Evolutionary conservation across 2,797 vertebrate genomes (phyloP), one percentile per base, ranked within the genome.

Genomic region (Distichodus sexfasciatus): DNA sequence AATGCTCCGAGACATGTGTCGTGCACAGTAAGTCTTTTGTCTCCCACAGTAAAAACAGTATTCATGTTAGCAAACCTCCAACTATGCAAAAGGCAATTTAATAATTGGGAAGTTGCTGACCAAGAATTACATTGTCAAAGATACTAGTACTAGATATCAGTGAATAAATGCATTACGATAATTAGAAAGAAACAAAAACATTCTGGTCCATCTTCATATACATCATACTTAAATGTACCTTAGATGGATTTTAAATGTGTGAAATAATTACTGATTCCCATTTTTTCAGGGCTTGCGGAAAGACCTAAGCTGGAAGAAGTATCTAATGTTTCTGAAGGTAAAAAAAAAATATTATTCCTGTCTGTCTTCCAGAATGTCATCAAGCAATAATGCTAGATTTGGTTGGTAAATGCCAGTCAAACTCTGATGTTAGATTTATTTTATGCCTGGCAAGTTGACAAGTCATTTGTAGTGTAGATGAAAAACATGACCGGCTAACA

Each of bases 1-100:
- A 91, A 73, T 91, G 90, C 80, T 81, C 88, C 19, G 74, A 35
- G 67, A 81, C 75, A 7, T 92, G 88, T 76, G 81, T 54, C 64
- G 3, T 6, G 58, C 64, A 81, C 10, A 77, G 88, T 89, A 88
- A 88, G 88, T 90, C 72, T 19, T 48, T 28, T 26, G 41, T 31
- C 44, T 59, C 12, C 40, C 10, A 59, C 50, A 11, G 36, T 35
- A 26, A 26, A 2, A 15, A 6, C 4, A 43, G n/a, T 17, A 4
- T 10, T 43, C 28, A 4, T 29, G 7, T 3, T 11, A 28, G 5
- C 3, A 40, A 1, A 23, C 38, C 19, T 9, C 9, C 9, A 55
- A 4, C 50, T 53, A 10, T 28, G 12, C 47, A 4, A 15, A 8
- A 2, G 31, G n/a, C 17, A 6, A 1, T 19, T 31, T 6, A 5